These are phyloP conservation scores for Petromus typicus DNA, from an alignment of 2,113 vertebrate genomes.

Conservation along the genomic window DNA sequence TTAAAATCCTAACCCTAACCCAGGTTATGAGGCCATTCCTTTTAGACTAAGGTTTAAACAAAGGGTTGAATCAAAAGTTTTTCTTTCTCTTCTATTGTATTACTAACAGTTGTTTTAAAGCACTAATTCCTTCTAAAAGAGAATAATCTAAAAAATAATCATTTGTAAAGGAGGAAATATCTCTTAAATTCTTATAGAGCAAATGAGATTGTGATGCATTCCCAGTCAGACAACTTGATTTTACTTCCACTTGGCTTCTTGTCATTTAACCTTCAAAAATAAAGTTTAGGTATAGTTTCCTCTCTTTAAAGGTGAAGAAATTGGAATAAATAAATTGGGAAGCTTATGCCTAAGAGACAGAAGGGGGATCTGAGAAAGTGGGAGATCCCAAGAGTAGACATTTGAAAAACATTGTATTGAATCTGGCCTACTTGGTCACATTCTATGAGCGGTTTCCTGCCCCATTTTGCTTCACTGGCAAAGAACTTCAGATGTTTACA, in stretches of 20 bases:
- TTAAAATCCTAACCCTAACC: not conserved
- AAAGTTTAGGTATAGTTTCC: not conserved
- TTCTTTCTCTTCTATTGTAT: not conserved
- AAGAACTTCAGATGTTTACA: not conserved
- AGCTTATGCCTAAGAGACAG: too few species aligned
- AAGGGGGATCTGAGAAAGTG: too few species aligned
- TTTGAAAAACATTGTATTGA: not conserved
- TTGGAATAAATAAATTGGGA: not conserved
- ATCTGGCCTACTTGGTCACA: not conserved
- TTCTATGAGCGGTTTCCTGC: not conserved
- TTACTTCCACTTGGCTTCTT: not conserved
- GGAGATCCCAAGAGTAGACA: not conserved
- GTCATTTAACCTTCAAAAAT: not conserved
- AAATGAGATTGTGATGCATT: not conserved
- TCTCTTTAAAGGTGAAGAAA: not conserved
- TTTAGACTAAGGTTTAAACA: not conserved
- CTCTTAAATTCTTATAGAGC: not conserved
- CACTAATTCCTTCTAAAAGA: accelerated
- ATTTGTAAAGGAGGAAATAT: not conserved
- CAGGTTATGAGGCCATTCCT: not conserved
- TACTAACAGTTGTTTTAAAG: not conserved
- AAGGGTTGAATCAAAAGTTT: not conserved
- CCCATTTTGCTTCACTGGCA: not conserved
- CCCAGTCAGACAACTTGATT: not conserved
- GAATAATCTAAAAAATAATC: not conserved